These are phyloP conservation scores for Coilia nasus DNA, from an alignment of 2,797 vertebrate genomes.

Conservation along the genomic window DNA sequence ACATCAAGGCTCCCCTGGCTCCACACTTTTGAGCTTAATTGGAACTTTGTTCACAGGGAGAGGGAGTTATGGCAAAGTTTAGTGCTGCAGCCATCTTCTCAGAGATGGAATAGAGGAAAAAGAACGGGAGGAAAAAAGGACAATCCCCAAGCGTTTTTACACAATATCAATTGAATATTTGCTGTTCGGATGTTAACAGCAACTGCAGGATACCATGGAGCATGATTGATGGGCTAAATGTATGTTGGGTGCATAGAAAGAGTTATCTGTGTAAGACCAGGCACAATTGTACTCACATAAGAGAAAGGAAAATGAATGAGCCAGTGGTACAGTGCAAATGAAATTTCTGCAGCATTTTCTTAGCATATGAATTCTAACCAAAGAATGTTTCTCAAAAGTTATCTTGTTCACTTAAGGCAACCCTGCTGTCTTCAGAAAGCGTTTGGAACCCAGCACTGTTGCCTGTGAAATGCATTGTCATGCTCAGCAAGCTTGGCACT, in stretches of 20 bases:
- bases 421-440: neutral
- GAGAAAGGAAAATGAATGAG: neutral
- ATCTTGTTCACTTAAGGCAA: neutral
- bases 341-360: neutral
- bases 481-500: neutral
- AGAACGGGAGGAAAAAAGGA: neutral
- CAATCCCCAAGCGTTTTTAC: neutral
- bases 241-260: neutral
- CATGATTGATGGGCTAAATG: neutral
- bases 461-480: neutral
- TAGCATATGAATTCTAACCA: neutral
- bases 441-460: neutral
- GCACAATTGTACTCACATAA: neutral
- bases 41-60: slow-evolving; percentile 30
- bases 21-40: slow-evolving; percentile 38
- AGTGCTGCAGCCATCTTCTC: neutral
- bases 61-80: slow-evolving; percentile 17
- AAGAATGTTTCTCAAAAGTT: neutral
- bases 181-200: neutral
- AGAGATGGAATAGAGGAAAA: neutral
- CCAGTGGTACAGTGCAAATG: neutral
- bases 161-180: slow-evolving; percentile 15
- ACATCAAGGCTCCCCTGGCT: slow-evolving; percentile 41
- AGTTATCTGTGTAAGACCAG: neutral
- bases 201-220: neutral